Base-by-base conservation (phyloP, 2,113 vertebrate genomes). In the Eptesicus fuscus region DNA sequence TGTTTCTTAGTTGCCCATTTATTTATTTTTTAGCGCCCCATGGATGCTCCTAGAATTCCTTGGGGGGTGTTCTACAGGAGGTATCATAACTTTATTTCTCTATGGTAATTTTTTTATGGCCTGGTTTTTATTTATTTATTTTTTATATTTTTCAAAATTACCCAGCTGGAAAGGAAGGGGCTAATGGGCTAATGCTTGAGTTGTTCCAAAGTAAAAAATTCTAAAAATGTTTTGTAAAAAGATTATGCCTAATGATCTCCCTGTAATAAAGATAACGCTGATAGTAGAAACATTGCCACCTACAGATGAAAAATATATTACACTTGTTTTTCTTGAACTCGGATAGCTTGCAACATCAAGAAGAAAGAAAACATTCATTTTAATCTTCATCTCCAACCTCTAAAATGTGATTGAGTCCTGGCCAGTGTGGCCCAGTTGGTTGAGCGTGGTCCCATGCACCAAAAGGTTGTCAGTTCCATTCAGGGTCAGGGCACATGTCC, bases 281-380 rank as follows among this genome's bases (percentile, higher is more conserved):
- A 30, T 32, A 65, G 78, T 69, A 71, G 40, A 91, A 59, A 70
- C 59, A 91, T 37, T 95, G 93, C 93, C 96, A 95, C 70, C 91
- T 94, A 67, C n/a, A 59, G 95, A 92, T 83, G 22, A 76, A 78
- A 94, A 91, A 83, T 53, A 56, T 25, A 70, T 96, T 71, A 51
- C 69, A 78, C 10, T 32, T 91, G 14, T 63, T 92, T 91, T 96
- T 91, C 42, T 85, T 86, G 49, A 79, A 61, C 40, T 91, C 51
- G n/a, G 40, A 28, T 83, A 74, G 56, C 17, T 82, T 51, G 20
- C 56, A 86, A 37, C 6, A 4, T 67, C 42, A 67, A 78, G 94
- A 91, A 84, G 78, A 92, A 1, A 42, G 40, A 17, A 42, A 79
- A 85, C 9, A 9, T 59, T 40, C 65, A 65, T 78, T 83, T 78